Percentiles rank a stretch among this genome's conserved stretches.
These are phyloP conservation scores for Stenichneumon culpator DNA, from an alignment of 2,888 invertebrate species.

Conservation along the genomic window DNA sequence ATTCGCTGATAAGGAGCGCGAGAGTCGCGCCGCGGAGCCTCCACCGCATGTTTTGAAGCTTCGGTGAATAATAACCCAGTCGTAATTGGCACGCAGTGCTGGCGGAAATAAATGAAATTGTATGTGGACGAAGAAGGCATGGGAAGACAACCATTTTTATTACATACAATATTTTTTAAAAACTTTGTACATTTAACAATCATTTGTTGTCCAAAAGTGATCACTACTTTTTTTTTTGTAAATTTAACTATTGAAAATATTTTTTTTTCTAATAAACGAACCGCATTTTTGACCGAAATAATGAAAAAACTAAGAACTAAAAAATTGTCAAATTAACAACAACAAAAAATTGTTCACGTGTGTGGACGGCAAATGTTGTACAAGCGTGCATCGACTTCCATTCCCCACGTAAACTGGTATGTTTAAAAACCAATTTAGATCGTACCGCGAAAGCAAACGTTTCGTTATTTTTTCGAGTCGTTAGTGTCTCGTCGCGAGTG, in stretches of 20 bases:
- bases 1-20: constrained; percentile 69
- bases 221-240: no score
- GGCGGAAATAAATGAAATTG: constrained; percentile 11
- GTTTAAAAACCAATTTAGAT: constrained; percentile 44
- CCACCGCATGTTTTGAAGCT: constrained; percentile 42
- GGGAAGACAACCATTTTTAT: background rate
- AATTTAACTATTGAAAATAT: no score
- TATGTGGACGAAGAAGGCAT: background rate
- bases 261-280: no score
- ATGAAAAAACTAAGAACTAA: no score
- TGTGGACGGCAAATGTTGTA: background rate
- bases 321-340: background rate
- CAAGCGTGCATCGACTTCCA: no score
- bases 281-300: no score
- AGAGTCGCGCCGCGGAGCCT: background rate
- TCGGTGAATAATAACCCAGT: constrained; percentile 42
- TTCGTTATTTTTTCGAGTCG: constrained; percentile 54
- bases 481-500: constrained; percentile 48
- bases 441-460: constrained; percentile 18
- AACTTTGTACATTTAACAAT: no score
- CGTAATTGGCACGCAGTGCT: constrained; percentile 2
- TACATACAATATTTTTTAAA: background rate
- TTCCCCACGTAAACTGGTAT: constrained; percentile 26
- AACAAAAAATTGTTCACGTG: constrained; percentile 14
- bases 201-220: no score